A percentile compares a stretch with the other conserved stretches of the same genome.
phyloP scores from a whole-genome alignment of 2,797 vertebrate species.

The Neomorphus geoffroyi region DNA sequence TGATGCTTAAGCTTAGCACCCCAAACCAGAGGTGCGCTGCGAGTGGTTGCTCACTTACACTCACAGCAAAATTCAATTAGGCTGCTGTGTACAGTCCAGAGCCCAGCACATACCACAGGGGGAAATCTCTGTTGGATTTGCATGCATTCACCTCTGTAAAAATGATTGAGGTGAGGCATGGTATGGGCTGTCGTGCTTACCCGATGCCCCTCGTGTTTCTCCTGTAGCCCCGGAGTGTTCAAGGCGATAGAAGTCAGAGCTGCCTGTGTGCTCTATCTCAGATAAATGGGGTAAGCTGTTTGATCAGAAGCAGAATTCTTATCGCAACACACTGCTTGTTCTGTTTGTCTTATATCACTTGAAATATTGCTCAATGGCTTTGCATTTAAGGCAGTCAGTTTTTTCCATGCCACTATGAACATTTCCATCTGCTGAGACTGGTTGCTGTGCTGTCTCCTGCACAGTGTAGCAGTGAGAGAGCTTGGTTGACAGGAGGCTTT shows the following conservation, averaged over 20 bases:
- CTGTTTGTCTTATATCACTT: not conserved
- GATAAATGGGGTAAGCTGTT: not conserved
- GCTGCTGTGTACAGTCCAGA: not conserved
- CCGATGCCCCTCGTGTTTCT: not conserved
- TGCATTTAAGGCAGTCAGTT: not conserved
- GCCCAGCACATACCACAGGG: not conserved
- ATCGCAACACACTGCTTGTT: not conserved
- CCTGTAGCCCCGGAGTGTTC: not conserved
- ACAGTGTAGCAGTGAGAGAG: not conserved
- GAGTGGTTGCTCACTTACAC: not conserved
- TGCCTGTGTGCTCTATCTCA: not conserved
- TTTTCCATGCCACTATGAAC: fast-evolving
- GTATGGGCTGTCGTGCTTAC: not conserved
- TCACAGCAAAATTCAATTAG: slow-evolving; percentile 6
- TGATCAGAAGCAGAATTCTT: not conserved
- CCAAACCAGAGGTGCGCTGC: not conserved
- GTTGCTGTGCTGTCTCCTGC: not conserved
- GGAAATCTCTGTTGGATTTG: not conserved
- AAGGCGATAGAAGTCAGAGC: not conserved
- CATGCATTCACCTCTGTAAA: not conserved
- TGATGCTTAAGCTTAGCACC: slow-evolving; percentile 4
- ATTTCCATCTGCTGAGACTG: not conserved
- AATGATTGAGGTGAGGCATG: not conserved
- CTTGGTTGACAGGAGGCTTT: not conserved
- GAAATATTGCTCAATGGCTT: not conserved